Evolutionary conservation across 2,113 vertebrate genomes (phyloP).

Genomic region (Eulemur macaco): DNA sequence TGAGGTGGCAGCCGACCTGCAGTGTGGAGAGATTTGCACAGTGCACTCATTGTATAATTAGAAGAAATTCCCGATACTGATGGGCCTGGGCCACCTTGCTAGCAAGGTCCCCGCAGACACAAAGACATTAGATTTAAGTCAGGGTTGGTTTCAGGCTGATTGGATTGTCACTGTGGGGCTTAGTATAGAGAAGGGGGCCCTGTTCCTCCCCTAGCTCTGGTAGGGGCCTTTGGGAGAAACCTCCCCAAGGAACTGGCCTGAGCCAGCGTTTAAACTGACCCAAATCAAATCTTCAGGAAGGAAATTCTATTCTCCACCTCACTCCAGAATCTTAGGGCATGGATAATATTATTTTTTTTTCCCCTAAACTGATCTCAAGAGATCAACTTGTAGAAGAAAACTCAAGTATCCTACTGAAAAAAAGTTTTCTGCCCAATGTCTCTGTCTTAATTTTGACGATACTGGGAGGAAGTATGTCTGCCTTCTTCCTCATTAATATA

Average conservation of each 20-base stretch:
- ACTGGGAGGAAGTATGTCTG: neutral
- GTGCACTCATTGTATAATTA: neutral
- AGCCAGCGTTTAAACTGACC: neutral
- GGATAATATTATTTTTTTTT: neutral
- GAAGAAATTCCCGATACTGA: neutral
- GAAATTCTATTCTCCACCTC: neutral
- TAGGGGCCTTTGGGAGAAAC: neutral
- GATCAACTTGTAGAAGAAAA: neutral
- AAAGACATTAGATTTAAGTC: neutral
- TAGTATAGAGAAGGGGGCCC: neutral
- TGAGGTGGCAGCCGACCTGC: neutral
- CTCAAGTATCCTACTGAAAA: neutral
- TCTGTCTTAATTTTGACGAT: neutral
- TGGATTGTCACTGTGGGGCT: neutral
- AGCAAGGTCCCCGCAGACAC: neutral
- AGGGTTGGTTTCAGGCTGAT: neutral
- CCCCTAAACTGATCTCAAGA: neutral
- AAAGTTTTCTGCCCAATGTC: neutral
- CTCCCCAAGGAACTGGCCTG: neutral
- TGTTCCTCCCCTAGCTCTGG: neutral
- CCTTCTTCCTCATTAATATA: neutral
- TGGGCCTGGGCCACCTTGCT: neutral
- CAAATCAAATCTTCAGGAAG: neutral
- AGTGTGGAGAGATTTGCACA: neutral
- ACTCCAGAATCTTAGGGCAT: neutral